Evolutionary conservation across 2,888 invertebrate species (phyloP), one percentile per base, ranked within the genome.

Genomic region (Ichneumoninae sp.): DNA sequence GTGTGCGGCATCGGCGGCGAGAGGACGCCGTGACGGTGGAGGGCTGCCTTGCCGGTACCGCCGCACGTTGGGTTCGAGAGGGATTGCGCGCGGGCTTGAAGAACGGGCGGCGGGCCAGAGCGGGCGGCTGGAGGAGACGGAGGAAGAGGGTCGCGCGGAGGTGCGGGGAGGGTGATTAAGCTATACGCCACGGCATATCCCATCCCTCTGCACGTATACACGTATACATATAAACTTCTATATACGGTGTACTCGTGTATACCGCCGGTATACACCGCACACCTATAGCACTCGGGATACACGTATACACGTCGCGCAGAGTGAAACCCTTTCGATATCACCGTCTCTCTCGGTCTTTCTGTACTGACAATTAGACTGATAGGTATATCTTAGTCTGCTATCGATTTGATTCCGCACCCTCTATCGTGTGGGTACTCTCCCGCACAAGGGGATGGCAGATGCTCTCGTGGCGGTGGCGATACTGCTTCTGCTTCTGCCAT

Each of bases 101-200:
- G 87, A 87, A 90, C 89, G 90, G 89, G 87, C 83, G 86, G 87
- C 83, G 88, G 88, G 88, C 86, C 87, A 85, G 86, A 83, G 84
- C 83, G 87, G 85, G 86, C 71, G 78, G 87, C 86, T 72, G 87
- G 82, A 86, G 86, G 84, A 85, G 79, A 85, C 75, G 83, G 80
- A 69, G 85, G 82, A 78, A 86, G 82, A 89, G 86, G 83, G 85
- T 86, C 76, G 83, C 54, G 78, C 54, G 78, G 78, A 80, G 82
- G 90, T 90, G 90, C 89, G 89, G 92, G 82, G 92, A 92, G 92
- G 94, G 94, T 95, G 95, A 95, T 95, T 95, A 95, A 95, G 95
- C 95, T 94, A 94, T 94, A 94, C 94, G 94, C 94, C 94, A 84
- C 94, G 93, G 94, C 92, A 94, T 94, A 94, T 94, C 94, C 94